phyloP scores from a whole-genome alignment of 2,888 invertebrate genomes.

The Crematogaster levior region DNA sequence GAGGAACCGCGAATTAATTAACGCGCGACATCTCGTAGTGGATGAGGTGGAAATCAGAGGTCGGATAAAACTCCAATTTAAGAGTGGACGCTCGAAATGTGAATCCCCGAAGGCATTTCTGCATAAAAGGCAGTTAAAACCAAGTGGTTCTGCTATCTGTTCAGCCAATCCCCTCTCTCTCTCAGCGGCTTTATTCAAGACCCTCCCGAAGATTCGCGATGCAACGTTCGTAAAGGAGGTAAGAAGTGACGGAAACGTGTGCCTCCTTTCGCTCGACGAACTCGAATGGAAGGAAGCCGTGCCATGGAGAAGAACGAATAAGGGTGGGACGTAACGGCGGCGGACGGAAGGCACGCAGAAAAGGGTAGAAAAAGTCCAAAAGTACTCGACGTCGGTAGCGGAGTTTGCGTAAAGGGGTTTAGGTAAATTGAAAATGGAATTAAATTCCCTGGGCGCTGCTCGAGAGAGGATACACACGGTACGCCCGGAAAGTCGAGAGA shows the following conservation, averaged over 20 bases:
- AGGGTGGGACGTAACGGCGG: slow-evolving; percentile 20
- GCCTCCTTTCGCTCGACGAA: slow-evolving; percentile 42
- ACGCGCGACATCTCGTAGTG: slow-evolving; percentile 59
- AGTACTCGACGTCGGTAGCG: slow-evolving; percentile 68
- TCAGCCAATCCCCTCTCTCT: neutral
- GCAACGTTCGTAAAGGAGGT: slow-evolving; percentile 48
- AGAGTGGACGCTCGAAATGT: slow-evolving; percentile 40
- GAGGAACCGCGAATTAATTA: slow-evolving; percentile 67
- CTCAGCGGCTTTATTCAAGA: slow-evolving; percentile 16
- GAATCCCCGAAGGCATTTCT: slow-evolving; percentile 54
- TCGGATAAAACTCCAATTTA: slow-evolving; percentile 23
- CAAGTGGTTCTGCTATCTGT: slow-evolving; percentile 33
- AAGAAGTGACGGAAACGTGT: slow-evolving; percentile 43
- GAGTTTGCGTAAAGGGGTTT: slow-evolving; percentile 78
- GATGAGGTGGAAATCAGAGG: slow-evolving; percentile 22
- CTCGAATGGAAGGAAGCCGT: slow-evolving; percentile 50
- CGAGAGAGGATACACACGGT: slow-evolving; percentile 70
- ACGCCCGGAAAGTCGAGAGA: slow-evolving; percentile 64
- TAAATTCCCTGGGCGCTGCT: slow-evolving; percentile 77
- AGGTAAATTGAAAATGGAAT: slow-evolving; percentile 82
- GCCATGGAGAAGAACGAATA: slow-evolving; percentile 41
- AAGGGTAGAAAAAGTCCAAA: slow-evolving; percentile 56
- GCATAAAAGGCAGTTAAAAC: slow-evolving; percentile 60
- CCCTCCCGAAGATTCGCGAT: slow-evolving; percentile 29
- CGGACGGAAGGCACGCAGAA: slow-evolving; percentile 39